phyloP scores from a whole-genome alignment of 2,888 invertebrate species.

The Eristalis tenax region DNA sequence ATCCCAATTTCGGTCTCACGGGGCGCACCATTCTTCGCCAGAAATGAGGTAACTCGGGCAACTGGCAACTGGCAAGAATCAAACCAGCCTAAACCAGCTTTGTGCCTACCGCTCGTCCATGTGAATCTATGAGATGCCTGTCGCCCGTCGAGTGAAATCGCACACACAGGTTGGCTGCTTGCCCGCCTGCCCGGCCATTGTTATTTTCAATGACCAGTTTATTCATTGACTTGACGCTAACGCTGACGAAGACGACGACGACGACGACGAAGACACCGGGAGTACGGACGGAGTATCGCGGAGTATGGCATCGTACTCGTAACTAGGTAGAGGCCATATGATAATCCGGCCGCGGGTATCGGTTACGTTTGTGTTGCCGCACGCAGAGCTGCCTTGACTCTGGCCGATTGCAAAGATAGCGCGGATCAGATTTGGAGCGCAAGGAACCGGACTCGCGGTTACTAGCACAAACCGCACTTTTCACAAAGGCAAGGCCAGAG shows the following conservation, averaged over 20 bases:
- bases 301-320: constrained; percentile 21
- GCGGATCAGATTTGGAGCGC: constrained; percentile 38
- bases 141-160: constrained; percentile 43
- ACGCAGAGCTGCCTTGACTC: background rate
- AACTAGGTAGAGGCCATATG: constrained; percentile 57
- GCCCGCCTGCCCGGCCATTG: constrained; percentile 5
- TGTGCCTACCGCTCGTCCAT: background rate
- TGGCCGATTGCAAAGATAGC: constrained; percentile 34
- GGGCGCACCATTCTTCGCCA: constrained; percentile 15
- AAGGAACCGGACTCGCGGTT: constrained; percentile 45
- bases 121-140: constrained; percentile 24
- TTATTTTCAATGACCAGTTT: constrained; percentile 42
- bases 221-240: constrained; percentile 26
- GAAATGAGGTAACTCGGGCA: constrained; percentile 50
- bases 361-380: constrained; percentile 28
- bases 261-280: background rate
- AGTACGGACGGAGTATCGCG: background rate
- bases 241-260: background rate
- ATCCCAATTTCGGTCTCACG: constrained; percentile 11
- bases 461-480: constrained; percentile 23
- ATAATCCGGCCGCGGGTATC: constrained; percentile 48
- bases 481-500: constrained; percentile 31
- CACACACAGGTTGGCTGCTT: constrained; percentile 24
- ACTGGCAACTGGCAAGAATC: constrained; percentile 17
- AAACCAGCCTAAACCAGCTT: constrained; percentile 34